These are phyloP conservation scores for Sussaba pulchella DNA, from an alignment of 2,888 invertebrate genomes.

Conservation along the genomic window DNA sequence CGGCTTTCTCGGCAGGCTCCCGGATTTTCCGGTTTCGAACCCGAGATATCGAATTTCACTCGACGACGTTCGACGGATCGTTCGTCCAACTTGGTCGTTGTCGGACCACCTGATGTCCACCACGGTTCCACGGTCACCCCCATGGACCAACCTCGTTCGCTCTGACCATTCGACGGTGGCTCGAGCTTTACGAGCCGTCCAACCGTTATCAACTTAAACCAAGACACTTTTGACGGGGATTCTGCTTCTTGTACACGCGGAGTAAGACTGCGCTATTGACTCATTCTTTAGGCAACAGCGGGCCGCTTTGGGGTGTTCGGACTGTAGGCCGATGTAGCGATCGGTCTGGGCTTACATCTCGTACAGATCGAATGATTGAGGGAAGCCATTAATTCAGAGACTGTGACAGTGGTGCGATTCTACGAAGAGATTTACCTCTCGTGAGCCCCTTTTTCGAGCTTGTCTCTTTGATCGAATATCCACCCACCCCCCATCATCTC, in stretches of 20 bases:
- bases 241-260: slow-evolving; percentile 51
- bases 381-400: neutral
- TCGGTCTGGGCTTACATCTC: neutral
- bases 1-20: neutral
- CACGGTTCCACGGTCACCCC: neutral
- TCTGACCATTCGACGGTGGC: too few species aligned
- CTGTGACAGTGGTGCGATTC: neutral
- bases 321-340: too few species aligned
- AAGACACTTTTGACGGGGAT: slow-evolving; percentile 55
- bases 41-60: slow-evolving; percentile 58
- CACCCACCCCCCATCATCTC: slow-evolving; percentile 12
- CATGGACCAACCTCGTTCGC: too few species aligned
- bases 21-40: slow-evolving; percentile 15
- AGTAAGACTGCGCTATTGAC: too few species aligned
- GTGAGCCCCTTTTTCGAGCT: neutral
- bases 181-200: neutral
- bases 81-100: slow-evolving; percentile 16
- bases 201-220: slow-evolving; percentile 51
- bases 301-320: too few species aligned
- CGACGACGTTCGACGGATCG: slow-evolving; percentile 52
- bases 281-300: too few species aligned
- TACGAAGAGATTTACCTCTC: neutral
- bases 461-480: slow-evolving; percentile 15
- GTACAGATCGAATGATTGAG: neutral
- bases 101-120: slow-evolving; percentile 10